Base-by-base conservation (phyloP, 2,113 vertebrate species). In the Lanius collurio region DNA sequence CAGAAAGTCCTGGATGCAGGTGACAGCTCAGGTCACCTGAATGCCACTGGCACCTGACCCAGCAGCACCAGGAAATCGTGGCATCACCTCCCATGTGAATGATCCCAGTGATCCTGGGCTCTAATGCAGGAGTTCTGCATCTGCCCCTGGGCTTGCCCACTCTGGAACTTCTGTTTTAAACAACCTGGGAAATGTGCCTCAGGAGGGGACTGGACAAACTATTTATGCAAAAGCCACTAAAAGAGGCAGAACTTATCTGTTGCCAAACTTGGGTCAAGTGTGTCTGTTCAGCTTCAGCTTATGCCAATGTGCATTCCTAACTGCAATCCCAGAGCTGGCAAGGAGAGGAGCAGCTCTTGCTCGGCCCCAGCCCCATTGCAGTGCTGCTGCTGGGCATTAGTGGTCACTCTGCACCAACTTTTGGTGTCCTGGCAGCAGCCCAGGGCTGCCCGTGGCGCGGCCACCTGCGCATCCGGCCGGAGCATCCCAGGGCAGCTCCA, bases 41-140 rank as follows among this genome's bases (percentile, higher is more conserved):
- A 5, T 3, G 41, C 2, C 7, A 12, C 75, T 47, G 69, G 8
- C 60, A 65, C 60, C n/a, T 2, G 19, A 9, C 15, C 41, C 62
- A 30, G 39, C 63, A 42, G 62, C 74, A 17, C 1, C 55, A 11
- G 68, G 24, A 53, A 26, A 22, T 26, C 0, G 6, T 1, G 6
- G 6, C 47, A 67, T 11, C 81, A 6, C 21, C 56, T 56, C 42
- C n/a, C 39, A 0, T 0, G 5, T 1, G 42, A 20, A 22, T 0
- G 5, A 60, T 46, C 9, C 62, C 35, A 28, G 0, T 0, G n/a
- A 47, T 3, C 23, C 74, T 4, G 23, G 11, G 31, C 44, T 10
- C 42, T 4, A 8, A 1, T 2, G 14, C 31, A 28, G 30, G 35
- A 71, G 16, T 3, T n/a, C 44, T 28, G 37, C 62, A 3, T 4